Evolutionary conservation across 2,888 invertebrate species (phyloP).

Genomic region (Matsumyia berberina): DNA sequence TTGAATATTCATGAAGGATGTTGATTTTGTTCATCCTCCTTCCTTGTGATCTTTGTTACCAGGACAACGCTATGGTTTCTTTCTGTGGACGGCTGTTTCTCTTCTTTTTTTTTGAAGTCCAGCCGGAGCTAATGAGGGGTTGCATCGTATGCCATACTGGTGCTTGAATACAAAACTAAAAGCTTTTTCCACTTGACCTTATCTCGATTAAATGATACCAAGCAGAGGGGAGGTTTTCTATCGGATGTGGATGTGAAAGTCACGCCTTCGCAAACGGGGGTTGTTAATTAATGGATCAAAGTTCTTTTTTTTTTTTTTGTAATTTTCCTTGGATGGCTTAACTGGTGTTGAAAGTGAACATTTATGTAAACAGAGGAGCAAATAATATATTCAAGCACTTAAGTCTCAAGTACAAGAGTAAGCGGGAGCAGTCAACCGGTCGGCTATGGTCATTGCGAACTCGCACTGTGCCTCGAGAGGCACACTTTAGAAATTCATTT

Average conservation of each 20-base stretch:
- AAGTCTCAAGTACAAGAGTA: conserved; percentile 8
- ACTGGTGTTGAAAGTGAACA: conserved; percentile 41
- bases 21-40: conserved; percentile 26
- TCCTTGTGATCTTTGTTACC: conserved; percentile 31
- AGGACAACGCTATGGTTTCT: conserved; percentile 33
- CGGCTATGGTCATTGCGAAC: conserved; percentile 26
- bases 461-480: neutral
- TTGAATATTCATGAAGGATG: conserved; percentile 74
- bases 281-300: conserved; percentile 54
- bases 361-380: neutral
- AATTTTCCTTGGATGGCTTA: conserved; percentile 17
- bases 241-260: conserved; percentile 29
- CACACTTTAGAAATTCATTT: conserved; percentile 14
- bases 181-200: conserved; percentile 73
- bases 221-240: conserved; percentile 12
- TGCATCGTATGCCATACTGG: conserved; percentile 26
- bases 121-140: conserved; percentile 55
- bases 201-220: conserved; percentile 46
- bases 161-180: conserved; percentile 40
- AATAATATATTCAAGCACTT: conserved; percentile 37
- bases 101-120: conserved; percentile 12
- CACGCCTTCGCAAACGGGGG: conserved; percentile 40
- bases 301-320: neutral
- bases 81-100: neutral
- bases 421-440: conserved; percentile 33